Evolutionary conservation across 2,797 vertebrate species (phyloP), one percentile per base, ranked within the genome.

Genomic region (Cirrhinus mrigala): DNA sequence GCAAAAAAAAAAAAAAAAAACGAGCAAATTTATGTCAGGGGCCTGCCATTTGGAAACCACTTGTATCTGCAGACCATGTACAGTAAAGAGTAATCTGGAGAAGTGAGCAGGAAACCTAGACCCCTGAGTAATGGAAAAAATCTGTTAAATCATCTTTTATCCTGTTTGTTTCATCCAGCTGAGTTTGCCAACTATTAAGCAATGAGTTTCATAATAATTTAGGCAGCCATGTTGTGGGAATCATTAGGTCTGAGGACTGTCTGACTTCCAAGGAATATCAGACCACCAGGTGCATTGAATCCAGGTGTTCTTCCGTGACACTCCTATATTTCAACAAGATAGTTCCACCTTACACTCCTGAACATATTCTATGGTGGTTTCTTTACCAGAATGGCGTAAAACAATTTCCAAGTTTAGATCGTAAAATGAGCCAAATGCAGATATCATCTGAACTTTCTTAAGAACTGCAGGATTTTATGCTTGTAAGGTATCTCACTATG

Each of bases 161-260:
- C 29, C 64, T 24, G 33, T 81, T 81, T 52, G 18, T 20, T 69
- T 54, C 46, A 81, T 33, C 64, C 20, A 69, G 16, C 46, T 37
- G 62, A 37, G 29, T 40, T 52, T 81, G 29, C 48, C 29, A 71
- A 60, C 24, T 71, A 27, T 68, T 80, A 80, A 80, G 37, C 44
- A 66, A 6, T 82, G 79, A 20, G 66, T 82, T 82, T 82, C 37
- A 58, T 82, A 82, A 71, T 46, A 16, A 58, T 71, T 71, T 44
- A 1, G 37, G 37, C 37, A 58, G 68, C 33, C 68, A 71, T 29
- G 50, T 82, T 58, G 10, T 27, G 37, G 37, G 54, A 73, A 4
- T 60, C 37, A 73, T 82, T 60, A 60, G 37, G 22, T 48, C 16
- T n/a, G 68, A 60, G 60, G 80, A 58, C 58, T 29, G 68, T 73